Percentiles rank a stretch among this genome's conserved stretches.
phyloP scores from a whole-genome alignment of 2,888 invertebrate genomes.

The Pachydiplax longipennis region DNA sequence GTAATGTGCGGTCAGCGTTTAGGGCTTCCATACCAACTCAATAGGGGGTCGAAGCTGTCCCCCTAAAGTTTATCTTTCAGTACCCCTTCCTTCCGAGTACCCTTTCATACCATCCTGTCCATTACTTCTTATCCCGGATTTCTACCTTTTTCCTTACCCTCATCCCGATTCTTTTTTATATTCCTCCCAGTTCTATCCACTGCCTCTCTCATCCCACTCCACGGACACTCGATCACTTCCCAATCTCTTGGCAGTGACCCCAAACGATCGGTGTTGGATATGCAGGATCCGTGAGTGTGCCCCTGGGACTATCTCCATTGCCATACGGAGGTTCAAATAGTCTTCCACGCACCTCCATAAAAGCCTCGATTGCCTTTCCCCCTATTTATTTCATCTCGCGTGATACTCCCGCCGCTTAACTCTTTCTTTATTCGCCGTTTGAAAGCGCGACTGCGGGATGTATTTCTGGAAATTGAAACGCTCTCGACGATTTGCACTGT shows the following conservation, averaged over 20 bases:
- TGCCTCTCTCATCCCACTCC: neutral
- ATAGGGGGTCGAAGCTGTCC: neutral
- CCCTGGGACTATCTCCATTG: neutral
- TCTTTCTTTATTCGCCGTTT: too few relatives aligned
- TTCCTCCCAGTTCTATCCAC: neutral
- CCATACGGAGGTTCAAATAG: neutral
- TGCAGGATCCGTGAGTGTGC: neutral
- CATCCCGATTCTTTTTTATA: neutral
- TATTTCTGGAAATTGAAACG: too few relatives aligned
- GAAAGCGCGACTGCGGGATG: too few relatives aligned
- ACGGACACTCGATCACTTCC: neutral
- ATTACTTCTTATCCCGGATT: too few relatives aligned
- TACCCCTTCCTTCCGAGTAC: neutral
- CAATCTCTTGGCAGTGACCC: neutral
- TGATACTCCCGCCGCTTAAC: too few relatives aligned
- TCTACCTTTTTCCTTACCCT: neutral
- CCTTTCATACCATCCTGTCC: too few relatives aligned
- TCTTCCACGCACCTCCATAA: neutral
- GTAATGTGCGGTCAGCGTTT: slow-evolving; percentile 33
- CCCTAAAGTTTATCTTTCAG: neutral
- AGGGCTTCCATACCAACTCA: slow-evolving; percentile 22
- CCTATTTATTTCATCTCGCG: neutral
- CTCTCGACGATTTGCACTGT: too few relatives aligned
- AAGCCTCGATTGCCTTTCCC: neutral
- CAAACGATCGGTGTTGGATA: neutral